Conservation (phyloP, 2,888 invertebrate genomes). For the Caenorhabditis becei region DNA sequence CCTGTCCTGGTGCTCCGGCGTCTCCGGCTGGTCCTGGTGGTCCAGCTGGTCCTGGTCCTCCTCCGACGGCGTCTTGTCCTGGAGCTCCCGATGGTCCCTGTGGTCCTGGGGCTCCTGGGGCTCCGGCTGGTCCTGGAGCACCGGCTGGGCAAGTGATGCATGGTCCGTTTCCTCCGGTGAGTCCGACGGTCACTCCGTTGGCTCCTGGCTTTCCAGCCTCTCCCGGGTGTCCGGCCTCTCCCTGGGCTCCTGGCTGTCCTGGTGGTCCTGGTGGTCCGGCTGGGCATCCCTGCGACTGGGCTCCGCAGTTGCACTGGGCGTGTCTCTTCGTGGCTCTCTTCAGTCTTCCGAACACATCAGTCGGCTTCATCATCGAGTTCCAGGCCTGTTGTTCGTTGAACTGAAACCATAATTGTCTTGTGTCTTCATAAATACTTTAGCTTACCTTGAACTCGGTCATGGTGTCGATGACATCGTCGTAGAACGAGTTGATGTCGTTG, state of each 20-base stretch:
- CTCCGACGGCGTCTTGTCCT: conserved; percentile 60
- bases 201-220: conserved; percentile 50
- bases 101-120: conserved; percentile 74
- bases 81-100: conserved; percentile 67
- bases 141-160: conserved; percentile 61
- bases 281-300: conserved; percentile 57
- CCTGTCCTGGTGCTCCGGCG: conserved; percentile 63
- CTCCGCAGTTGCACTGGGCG: conserved; percentile 59
- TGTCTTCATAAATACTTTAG: not conserved
- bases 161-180: conserved; percentile 53
- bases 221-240: conserved; percentile 53
- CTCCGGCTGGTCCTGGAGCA: conserved; percentile 59
- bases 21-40: conserved; percentile 67
- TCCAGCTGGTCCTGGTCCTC: conserved; percentile 63
- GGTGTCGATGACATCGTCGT: conserved; percentile 65
- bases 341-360: conserved; percentile 56
- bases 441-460: conserved; percentile 66
- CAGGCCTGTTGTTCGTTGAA: conserved; percentile 63
- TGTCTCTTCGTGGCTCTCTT: conserved; percentile 62
- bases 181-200: conserved; percentile 66
- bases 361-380: conserved; percentile 59
- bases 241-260: conserved; percentile 58
- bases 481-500: conserved; percentile 70
- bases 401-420: conserved; percentile 14
- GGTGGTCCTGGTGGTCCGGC: conserved; percentile 69